Base-by-base conservation (phyloP, 2,797 vertebrate genomes). In the Alfaro cultratus region DNA sequence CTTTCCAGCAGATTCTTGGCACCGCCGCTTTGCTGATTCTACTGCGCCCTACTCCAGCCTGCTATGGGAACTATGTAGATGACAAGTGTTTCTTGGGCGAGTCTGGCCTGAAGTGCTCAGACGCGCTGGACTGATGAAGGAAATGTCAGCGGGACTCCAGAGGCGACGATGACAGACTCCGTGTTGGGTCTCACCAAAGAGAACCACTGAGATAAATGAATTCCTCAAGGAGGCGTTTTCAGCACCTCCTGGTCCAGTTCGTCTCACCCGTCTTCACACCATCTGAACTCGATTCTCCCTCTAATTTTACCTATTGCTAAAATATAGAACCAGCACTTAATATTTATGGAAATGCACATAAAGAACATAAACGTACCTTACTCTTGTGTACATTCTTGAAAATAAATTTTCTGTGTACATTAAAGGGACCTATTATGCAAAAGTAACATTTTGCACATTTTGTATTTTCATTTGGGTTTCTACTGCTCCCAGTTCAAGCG, bases 91-190 rank as follows among this genome's bases (percentile, higher is more conserved):
- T 91, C 81, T 74, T 75, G 74, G 81, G 76, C 6, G 74, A 87
- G 93, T 91, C 93, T 94, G 94, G 82, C 84, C 83, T 84, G 68
- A 88, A 82, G 81, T 73, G 79, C 87, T 88, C 87, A 85, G 86
- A 94, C 93, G 90, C 92, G 82, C 87, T 90, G 60, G 78, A 70
- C 79, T 31, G 93, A 91, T 94, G 94, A 95, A 91, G 93, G 92
- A 92, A 90, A 93, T 93, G 93, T 95, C 93, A 95, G 83, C 93
- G 29, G 82, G 86, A 83, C 87, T 81, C 88, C 82, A 36, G 46
- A 85, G 88, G 94, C 77, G 85, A 87, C 73, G 75, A 80, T 86
- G 93, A 95, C 85, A 83, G 83, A 91, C 86, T 82, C 83, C 11
- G 39, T 83, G 85, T 82, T 67, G 5, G 79, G 78, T 85, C 84